Evolutionary conservation across 2,113 vertebrate species (phyloP), one percentile per base, ranked within the genome.

Genomic region (Tachycineta bicolor): DNA sequence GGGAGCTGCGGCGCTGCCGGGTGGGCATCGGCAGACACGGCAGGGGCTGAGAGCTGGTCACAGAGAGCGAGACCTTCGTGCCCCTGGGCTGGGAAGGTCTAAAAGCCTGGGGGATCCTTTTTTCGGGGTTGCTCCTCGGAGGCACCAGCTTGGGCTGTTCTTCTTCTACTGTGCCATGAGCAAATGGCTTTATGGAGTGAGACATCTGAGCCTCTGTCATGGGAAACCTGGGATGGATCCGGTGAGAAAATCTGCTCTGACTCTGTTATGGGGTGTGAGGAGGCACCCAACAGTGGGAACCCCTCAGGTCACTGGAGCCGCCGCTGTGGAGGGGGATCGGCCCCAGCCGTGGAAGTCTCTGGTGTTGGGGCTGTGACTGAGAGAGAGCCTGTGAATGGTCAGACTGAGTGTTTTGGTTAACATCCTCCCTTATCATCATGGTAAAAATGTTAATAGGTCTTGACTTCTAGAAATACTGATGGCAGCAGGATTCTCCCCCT

Each of bases 91-190:
- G 58, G 11, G 47, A 22, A 37, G 14, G 47, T 20, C 26, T 37
- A 26, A 55, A 22, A 73, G 13, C 10, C 39, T 9, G 1, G 47
- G 22, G 10, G 6, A 34, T 21, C 26, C 26, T 63, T 63, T 13
- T 9, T 17, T 53, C 2, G 2, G 33, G 17, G 5, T 63, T 11
- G 14, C 9, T 73, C 22, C 14, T 83, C 2, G 0, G 49, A 16
- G 39, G 33, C 46, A 39, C 22, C n/a, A 10, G 16, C 21, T 34
- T 1, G 1, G 37, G 18, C 22, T 37, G 11, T 14, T 43, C 58
- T 10, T 33, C 22, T 15, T 17, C 19, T 53, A 17, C 21, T 53
- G 58, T 0, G 0, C 26, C 3, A 1, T 13, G 8, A 55, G 22
- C 12, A 9, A 46, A 37, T 53, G 49, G 49, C 14, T 46, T 39